Evolutionary conservation across 2,888 invertebrate species (phyloP).

Genomic region (Noctua fimbriata): DNA sequence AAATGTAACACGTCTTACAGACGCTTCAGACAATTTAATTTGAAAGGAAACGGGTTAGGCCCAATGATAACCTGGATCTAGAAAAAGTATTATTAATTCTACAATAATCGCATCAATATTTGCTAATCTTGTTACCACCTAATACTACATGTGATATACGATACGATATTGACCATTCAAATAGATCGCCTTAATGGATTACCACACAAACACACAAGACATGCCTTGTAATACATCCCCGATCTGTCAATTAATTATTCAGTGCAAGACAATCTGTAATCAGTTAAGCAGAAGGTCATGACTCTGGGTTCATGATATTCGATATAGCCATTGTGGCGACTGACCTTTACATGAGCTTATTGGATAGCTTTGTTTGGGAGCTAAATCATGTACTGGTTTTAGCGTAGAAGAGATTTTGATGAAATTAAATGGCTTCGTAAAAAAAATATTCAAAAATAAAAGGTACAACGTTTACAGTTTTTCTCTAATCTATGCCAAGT

Average conservation of each 20-base stretch:
- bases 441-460: too few species aligned
- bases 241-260: constrained; percentile 48
- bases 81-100: background rate
- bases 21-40: too few species aligned
- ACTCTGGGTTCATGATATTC: constrained; percentile 12
- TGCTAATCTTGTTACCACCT: background rate
- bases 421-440: too few species aligned
- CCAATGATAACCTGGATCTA: background rate
- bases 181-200: constrained; percentile 18
- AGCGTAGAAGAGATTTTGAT: background rate
- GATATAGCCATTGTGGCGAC: constrained; percentile 14
- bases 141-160: background rate
- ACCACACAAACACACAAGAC: constrained; percentile 16
- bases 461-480: too few species aligned
- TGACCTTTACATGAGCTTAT: constrained; percentile 10
- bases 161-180: constrained; percentile 14
- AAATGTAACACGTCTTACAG: too few species aligned
- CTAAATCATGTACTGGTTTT: background rate
- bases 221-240: constrained; percentile 19
- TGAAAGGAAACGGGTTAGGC: too few species aligned
- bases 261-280: constrained; percentile 34
- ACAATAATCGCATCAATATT: background rate
- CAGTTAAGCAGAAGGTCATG: constrained; percentile 34
- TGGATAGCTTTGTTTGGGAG: constrained; percentile 2
- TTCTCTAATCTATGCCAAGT: too few species aligned